Base-by-base conservation (phyloP, 2,888 invertebrate genomes). In the Tineola bisselliella region DNA sequence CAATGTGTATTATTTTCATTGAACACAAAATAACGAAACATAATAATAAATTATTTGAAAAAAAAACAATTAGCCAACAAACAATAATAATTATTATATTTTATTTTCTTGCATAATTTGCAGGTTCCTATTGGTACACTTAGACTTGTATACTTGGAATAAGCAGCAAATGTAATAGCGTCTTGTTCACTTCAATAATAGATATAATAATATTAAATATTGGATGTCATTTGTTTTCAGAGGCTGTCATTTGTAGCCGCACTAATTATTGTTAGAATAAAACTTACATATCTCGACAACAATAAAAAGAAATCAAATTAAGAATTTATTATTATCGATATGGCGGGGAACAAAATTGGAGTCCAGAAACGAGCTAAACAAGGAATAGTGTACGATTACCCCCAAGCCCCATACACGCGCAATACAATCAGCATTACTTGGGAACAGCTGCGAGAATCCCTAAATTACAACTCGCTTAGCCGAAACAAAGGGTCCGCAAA, bases 381-480 rank as follows among this genome's bases (percentile, higher is more conserved):
- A 74, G 72, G 77, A 73, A 68, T 68, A 75, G 70, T 71, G 74
- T 80, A 77, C 77, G 76, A 79, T 81, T 77, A 70, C 66, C 19
- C 52, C 25, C 30, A 33, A 58, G 33, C 58, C 30, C 56, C 17
- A 48, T 33, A 63, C 70, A 66, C 69, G 71, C 71, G 73, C 81
- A 81, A 84, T 84, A 82, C 84, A 84, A 86, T 84, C 83, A 84
- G 76, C 82, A 80, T 86, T 82, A 84, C 76, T 72, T 73, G 75
- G 77, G 69, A 74, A 73, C 86, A 86, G 86, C 82, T 86, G 86
- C 68, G 76, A 38, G 44, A 76, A 75, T 72, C 78, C 78, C 81
- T 81, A 81, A 83, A 81, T 81, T 83, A 83, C 79, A 76, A 70
- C 70, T 33, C 78, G 75, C 75, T 81, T 77, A 73, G 73, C 71